phyloP scores from a whole-genome alignment of 2,113 vertebrate genomes.

The Aldabrachelys gigantea region DNA sequence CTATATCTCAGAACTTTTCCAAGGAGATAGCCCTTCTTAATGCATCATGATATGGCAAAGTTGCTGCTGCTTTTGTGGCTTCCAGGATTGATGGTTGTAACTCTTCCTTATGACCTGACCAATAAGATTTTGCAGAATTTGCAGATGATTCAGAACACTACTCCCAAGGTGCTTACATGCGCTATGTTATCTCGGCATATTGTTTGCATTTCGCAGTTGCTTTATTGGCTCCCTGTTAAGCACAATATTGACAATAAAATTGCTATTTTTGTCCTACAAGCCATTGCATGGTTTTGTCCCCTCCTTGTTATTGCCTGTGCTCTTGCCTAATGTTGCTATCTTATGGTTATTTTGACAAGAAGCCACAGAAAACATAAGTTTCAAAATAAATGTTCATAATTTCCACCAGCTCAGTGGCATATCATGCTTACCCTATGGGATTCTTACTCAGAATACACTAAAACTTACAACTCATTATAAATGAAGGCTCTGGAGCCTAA shows the following conservation, averaged over 20 bases:
- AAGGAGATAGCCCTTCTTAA: neutral
- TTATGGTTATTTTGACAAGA: constrained; percentile 73
- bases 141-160: constrained; percentile 13
- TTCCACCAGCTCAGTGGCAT: constrained; percentile 73
- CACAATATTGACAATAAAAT: constrained; percentile 79
- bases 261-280: constrained; percentile 70
- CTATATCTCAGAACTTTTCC: neutral
- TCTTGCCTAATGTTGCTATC: constrained; percentile 66
- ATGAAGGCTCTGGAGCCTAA: constrained; percentile 68
- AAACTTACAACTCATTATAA: constrained; percentile 72
- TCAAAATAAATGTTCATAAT: constrained; percentile 77
- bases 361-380: constrained; percentile 54
- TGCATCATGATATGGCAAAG: constrained; percentile 3
- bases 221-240: constrained; percentile 78
- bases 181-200: constrained; percentile 41
- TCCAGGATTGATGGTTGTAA: neutral
- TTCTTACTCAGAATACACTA: constrained; percentile 71
- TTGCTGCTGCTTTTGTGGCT: constrained; percentile 7
- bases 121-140: neutral
- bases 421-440: constrained; percentile 73
- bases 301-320: constrained; percentile 52
- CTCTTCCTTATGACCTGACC: constrained; percentile 34
- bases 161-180: constrained; percentile 25
- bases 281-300: constrained; percentile 49
- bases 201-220: constrained; percentile 62